Evolutionary conservation across 2,113 vertebrate species (phyloP).

Genomic region (Bujurquina vittata): DNA sequence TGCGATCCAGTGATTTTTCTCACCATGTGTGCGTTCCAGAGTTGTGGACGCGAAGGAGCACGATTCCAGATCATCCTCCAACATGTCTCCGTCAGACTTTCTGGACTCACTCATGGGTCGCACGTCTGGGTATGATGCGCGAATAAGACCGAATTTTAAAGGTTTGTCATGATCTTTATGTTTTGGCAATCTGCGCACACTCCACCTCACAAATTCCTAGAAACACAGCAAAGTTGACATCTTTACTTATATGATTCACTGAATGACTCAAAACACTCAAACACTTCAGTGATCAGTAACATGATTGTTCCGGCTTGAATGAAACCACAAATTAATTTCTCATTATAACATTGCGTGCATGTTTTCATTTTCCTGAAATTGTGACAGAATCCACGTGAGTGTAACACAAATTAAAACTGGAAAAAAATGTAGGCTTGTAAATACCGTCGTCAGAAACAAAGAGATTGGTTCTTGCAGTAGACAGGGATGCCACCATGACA

Average conservation of each 20-base stretch:
- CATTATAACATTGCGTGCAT: background rate
- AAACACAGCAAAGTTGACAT: slow-evolving; percentile 17
- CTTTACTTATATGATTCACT: slow-evolving; percentile 24
- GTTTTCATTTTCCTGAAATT: slow-evolving; percentile 1
- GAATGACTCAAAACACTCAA: slow-evolving; percentile 32
- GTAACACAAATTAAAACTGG: slow-evolving; percentile 6
- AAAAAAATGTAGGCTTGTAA: background rate
- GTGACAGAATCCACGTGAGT: background rate
- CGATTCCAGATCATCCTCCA: slow-evolving; percentile 92
- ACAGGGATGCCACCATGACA: slow-evolving; percentile 58
- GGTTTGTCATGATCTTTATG: slow-evolving; percentile 76
- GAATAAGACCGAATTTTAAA: slow-evolving; percentile 99
- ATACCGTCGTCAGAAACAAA: slow-evolving; percentile 12
- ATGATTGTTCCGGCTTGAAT: slow-evolving; percentile 17
- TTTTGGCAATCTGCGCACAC: background rate
- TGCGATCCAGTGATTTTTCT: slow-evolving; percentile 11
- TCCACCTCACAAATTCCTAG: background rate
- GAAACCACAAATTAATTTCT: slow-evolving; percentile 13
- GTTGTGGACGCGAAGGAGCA: slow-evolving; percentile 91
- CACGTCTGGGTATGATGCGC: slow-evolving; percentile 96
- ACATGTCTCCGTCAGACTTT: slow-evolving; percentile 97
- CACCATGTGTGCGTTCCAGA: slow-evolving; percentile 75
- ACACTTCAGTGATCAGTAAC: slow-evolving; percentile 44
- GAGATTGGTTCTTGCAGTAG: slow-evolving; percentile 17
- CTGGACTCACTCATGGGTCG: slow-evolving; percentile 99